phyloP scores from a whole-genome alignment of 2,797 vertebrate genomes.

The Hipposideros larvatus region DNA sequence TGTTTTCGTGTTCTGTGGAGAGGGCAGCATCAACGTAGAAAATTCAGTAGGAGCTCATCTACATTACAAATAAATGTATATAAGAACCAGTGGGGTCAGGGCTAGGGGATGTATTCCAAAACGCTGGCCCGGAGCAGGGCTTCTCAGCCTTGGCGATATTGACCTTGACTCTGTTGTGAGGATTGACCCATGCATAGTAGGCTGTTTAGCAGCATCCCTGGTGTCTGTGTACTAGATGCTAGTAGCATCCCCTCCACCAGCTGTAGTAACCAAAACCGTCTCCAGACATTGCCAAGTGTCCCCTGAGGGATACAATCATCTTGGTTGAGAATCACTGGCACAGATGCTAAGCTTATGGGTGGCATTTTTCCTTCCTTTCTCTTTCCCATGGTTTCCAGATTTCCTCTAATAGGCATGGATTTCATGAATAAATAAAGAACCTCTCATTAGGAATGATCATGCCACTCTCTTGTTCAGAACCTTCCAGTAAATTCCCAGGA shows the following conservation, averaged over 20 bases:
- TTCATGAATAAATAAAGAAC: neutral
- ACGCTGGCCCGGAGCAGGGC: neutral
- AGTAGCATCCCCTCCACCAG: neutral
- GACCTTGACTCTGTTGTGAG: neutral
- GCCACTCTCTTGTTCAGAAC: neutral
- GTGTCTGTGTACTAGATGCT: neutral
- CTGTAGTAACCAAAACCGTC: neutral
- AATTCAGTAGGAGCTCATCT: neutral
- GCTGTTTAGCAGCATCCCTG: neutral
- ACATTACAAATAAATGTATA: neutral
- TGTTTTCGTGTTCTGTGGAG: neutral
- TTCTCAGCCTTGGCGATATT: rapidly evolving
- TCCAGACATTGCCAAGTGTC: neutral
- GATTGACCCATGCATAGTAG: rapidly evolving
- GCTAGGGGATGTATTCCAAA: neutral
- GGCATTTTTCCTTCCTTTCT: neutral
- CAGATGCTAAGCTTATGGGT: neutral
- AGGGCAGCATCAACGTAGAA: neutral
- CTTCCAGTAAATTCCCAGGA: neutral
- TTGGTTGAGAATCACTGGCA: neutral
- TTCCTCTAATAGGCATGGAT: neutral
- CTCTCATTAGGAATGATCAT: neutral
- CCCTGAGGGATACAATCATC: too few relatives aligned
- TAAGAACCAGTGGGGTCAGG: neutral
- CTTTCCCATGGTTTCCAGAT: neutral